Evolutionary conservation across 2,888 invertebrate species (phyloP).

Genomic region (Epinotia brunnichana): DNA sequence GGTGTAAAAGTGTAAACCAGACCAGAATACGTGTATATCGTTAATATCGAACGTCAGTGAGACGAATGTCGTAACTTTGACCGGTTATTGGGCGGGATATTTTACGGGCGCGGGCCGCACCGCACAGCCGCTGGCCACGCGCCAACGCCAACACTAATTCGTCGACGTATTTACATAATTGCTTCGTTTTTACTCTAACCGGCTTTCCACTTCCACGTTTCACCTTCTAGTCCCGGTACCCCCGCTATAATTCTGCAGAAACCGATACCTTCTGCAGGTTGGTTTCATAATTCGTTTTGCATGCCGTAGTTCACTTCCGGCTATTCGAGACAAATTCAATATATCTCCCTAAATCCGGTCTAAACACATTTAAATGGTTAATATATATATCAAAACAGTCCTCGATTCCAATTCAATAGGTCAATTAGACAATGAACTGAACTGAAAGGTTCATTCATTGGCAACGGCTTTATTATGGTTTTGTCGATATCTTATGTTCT

Average conservation of each 20-base stretch:
- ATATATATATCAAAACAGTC: no score
- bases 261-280: background rate
- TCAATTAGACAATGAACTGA: no score
- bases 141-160: conserved; percentile 78
- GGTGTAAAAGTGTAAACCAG: no score
- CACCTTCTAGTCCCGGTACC: conserved; percentile 35
- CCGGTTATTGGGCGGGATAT: conserved; percentile 16
- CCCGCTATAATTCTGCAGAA: background rate
- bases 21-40: background rate
- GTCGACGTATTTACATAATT: conserved; percentile 78
- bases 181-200: conserved; percentile 70
- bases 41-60: conserved; percentile 32
- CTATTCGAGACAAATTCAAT: background rate
- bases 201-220: conserved; percentile 51
- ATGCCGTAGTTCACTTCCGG: background rate
- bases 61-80: conserved; percentile 19
- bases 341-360: background rate
- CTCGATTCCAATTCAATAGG: no score
- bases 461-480: no score
- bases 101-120: conserved; percentile 49
- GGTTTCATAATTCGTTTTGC: background rate
- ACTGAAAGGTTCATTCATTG: no score
- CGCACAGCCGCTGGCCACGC: conserved; percentile 66
- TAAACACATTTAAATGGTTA: no score
- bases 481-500: no score